phyloP scores from a whole-genome alignment of 2,113 vertebrate genomes.

The Chroicocephalus ridibundus region DNA sequence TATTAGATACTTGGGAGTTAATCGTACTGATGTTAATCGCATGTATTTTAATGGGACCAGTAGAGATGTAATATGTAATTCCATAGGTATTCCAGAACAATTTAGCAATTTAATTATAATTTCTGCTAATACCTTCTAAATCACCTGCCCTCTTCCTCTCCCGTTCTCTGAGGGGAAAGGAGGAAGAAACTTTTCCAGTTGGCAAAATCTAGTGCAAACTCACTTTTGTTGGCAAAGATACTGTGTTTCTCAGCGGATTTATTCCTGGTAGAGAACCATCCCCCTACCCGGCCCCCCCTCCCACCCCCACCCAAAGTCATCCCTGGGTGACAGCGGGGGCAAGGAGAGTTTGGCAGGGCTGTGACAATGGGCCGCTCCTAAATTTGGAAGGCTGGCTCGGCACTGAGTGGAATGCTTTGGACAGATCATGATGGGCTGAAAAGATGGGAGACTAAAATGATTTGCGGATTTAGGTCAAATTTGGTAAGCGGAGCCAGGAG shows the following conservation, averaged over 20 bases:
- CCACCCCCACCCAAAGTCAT: background rate
- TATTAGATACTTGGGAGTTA: constrained; percentile 33
- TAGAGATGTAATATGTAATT: constrained; percentile 10
- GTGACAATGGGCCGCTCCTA: background rate
- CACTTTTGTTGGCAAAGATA: background rate
- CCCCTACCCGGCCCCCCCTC: too few relatives aligned
- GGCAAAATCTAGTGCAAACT: background rate
- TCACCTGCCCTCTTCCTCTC: background rate
- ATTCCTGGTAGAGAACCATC: background rate
- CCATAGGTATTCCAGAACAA: constrained; percentile 40
- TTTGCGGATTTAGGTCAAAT: constrained; percentile 29
- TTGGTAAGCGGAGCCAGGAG: background rate
- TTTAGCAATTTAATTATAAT: constrained; percentile 50
- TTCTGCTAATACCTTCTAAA: constrained; percentile 38
- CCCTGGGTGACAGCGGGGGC: background rate
- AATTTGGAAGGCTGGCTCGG: background rate
- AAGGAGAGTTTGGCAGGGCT: background rate
- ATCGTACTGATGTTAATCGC: background rate
- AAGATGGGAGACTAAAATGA: background rate
- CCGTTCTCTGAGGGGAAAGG: background rate
- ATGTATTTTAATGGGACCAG: background rate
- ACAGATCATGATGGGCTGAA: background rate
- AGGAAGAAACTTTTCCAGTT: background rate
- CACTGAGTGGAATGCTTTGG: background rate
- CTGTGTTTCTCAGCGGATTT: background rate